These are phyloP conservation scores for Drosophila infuscata DNA, from an alignment of 2,888 invertebrate genomes.

Conservation along the genomic window DNA sequence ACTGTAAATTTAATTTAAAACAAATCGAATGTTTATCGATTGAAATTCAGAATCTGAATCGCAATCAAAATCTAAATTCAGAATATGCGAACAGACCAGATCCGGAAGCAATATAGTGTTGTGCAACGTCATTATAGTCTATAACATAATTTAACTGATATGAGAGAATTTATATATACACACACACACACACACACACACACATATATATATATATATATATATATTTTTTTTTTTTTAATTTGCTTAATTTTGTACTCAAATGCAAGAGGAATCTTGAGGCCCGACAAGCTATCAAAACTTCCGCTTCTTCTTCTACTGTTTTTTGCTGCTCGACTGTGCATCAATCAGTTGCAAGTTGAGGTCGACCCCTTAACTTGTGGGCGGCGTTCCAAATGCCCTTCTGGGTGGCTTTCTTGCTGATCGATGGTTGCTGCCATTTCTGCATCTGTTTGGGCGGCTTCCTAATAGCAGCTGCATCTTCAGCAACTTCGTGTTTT, in stretches of 20 bases:
- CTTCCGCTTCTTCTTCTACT: neutral
- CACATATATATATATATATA: too few relatives aligned
- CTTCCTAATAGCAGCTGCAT: constrained; percentile 4
- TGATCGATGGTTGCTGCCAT: neutral
- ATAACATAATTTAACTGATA: too few relatives aligned
- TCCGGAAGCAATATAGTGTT: too few relatives aligned
- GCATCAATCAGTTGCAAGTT: constrained; percentile 32
- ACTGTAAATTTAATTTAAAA: neutral
- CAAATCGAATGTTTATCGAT: neutral
- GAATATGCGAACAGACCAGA: neutral
- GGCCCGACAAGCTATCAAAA: too few relatives aligned
- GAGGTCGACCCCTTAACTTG: neutral
- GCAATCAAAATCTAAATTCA: neutral
- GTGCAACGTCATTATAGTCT: too few relatives aligned
- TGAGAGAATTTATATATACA: too few relatives aligned
- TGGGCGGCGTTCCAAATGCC: constrained; percentile 29
- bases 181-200: too few relatives aligned
- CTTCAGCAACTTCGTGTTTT: neutral
- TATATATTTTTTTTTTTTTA: too few relatives aligned
- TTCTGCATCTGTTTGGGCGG: constrained; percentile 6
- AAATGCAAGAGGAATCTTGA: neutral
- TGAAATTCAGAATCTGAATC: neutral
- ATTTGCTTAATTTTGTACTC: neutral
- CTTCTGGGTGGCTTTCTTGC: constrained; percentile 20
- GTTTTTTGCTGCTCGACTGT: neutral